These are phyloP conservation scores for Sialia sialis DNA, from an alignment of 2,113 vertebrate genomes.

Conservation along the genomic window DNA sequence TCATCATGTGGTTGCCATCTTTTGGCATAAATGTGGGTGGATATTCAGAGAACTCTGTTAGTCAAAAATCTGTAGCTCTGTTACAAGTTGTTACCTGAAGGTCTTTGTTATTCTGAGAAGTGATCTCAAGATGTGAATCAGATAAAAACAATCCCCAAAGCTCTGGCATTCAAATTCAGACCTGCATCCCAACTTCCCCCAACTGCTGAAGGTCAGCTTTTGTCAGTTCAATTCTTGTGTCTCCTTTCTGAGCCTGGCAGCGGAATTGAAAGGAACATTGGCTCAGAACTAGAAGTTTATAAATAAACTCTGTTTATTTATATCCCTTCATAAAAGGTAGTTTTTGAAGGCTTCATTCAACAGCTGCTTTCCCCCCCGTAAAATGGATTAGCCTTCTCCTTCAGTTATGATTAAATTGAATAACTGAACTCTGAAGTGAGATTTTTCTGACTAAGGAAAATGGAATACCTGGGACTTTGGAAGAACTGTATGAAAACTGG, in stretches of 20 bases:
- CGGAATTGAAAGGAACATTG: background rate
- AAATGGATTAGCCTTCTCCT: conserved; percentile 16
- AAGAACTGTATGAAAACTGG: background rate
- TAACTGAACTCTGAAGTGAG: background rate
- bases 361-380: background rate
- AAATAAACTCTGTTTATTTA: conserved; percentile 53
- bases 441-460: background rate
- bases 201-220: background rate
- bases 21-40: background rate
- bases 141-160: background rate
- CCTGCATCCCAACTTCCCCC: background rate
- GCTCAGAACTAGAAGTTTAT: background rate
- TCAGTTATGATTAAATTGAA: background rate
- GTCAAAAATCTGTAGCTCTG: background rate
- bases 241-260: background rate
- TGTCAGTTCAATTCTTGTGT: background rate
- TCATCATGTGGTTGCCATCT: background rate
- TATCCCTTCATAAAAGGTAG: background rate
- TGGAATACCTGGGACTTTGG: background rate
- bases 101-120: background rate
- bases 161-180: background rate
- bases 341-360: background rate
- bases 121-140: background rate
- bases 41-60: background rate
- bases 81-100: background rate